phyloP scores from a whole-genome alignment of 2,888 invertebrate species.

The Chaetogeoica ovagalla region DNA sequence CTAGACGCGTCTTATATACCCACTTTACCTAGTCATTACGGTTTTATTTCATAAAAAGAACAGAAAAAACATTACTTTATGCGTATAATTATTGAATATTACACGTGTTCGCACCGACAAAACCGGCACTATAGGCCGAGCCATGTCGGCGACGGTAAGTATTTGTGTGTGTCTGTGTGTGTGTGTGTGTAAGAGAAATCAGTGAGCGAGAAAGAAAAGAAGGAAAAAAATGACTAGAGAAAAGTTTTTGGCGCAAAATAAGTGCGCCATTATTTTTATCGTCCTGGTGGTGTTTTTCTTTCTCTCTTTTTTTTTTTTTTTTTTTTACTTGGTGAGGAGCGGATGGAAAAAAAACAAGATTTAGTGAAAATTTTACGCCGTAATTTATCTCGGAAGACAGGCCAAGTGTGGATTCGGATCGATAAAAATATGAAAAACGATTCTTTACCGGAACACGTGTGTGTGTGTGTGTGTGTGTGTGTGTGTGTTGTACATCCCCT shows the following conservation, averaged over 20 bases:
- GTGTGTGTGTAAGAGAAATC: no score
- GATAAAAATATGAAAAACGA: conserved; percentile 51
- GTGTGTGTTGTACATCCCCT: background rate
- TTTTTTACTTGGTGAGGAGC: background rate
- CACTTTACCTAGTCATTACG: no score
- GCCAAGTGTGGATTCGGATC: conserved; percentile 21
- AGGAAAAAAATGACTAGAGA: background rate
- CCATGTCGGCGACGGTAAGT: background rate
- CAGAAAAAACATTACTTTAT: no score
- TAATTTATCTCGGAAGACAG: conserved; percentile 41
- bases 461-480: background rate
- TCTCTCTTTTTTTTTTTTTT: no score
- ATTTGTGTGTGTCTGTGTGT: background rate
- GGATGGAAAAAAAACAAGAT: conserved; percentile 6
- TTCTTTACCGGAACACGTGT: conserved; percentile 18
- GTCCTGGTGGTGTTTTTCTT: no score
- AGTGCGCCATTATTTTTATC: conserved; percentile 52
- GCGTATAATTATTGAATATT: no score
- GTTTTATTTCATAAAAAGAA: no score
- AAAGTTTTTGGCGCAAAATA: conserved; percentile 45
- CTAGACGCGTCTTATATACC: no score
- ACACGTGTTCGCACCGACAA: no score
- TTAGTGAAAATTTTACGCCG: conserved; percentile 43
- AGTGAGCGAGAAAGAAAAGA: background rate
- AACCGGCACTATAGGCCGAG: no score